phyloP scores from a whole-genome alignment of 2,113 vertebrate species.

The Solea solea region DNA sequence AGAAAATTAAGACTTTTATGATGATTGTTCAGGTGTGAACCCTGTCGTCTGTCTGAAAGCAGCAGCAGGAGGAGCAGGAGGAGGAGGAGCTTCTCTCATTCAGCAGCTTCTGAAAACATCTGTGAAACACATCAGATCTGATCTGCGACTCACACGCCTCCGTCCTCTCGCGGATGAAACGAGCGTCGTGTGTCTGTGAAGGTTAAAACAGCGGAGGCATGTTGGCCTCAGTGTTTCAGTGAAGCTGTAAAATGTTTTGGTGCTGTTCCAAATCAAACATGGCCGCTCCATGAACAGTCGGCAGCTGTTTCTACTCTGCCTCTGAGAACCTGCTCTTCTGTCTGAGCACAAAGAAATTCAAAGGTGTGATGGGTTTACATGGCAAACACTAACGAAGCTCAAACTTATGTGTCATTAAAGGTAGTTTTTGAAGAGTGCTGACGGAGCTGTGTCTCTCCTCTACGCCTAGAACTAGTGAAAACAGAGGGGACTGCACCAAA shows the following conservation, averaged over 20 bases:
- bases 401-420: too few species aligned
- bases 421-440: too few species aligned
- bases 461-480: slow-evolving; percentile 4
- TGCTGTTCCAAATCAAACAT: slow-evolving; percentile 20
- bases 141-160: not conserved
- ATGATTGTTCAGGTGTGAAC: too few species aligned
- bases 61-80: not conserved
- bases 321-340: slow-evolving; percentile 12
- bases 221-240: not conserved
- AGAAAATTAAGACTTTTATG: too few species aligned
- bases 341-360: not conserved
- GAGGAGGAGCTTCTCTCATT: not conserved
- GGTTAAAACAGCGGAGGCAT: not conserved
- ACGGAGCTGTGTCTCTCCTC: too few species aligned
- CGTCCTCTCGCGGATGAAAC: not conserved
- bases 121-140: not conserved
- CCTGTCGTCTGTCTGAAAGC: too few species aligned
- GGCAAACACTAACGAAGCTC: slow-evolving; percentile 13
- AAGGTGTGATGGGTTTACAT: not conserved
- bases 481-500: too few species aligned
- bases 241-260: not conserved
- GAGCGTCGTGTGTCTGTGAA: not conserved
- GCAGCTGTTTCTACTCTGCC: slow-evolving; percentile 26
- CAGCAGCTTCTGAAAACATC: not conserved
- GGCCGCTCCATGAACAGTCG: not conserved